Evolutionary conservation across 2,888 invertebrate species (phyloP).

Genomic region (Nomada fucata): DNA sequence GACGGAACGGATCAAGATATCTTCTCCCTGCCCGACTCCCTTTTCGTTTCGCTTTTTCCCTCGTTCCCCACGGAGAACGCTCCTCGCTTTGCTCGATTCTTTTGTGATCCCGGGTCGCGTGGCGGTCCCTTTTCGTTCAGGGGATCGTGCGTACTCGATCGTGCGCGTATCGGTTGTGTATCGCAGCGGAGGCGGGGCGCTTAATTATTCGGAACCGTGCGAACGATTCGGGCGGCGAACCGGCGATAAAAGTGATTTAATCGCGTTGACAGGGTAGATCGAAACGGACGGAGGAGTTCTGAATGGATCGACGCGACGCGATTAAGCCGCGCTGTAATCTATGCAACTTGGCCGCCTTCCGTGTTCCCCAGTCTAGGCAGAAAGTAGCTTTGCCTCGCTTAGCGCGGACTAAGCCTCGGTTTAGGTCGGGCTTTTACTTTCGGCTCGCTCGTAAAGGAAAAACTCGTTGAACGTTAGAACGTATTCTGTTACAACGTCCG

Average conservation of each 20-base stretch:
- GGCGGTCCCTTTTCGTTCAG: neutral
- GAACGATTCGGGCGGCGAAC: too few species aligned
- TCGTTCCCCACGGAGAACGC: constrained; percentile 8
- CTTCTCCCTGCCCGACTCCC: constrained; percentile 25
- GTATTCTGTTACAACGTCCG: constrained; percentile 42
- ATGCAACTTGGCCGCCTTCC: constrained; percentile 68
- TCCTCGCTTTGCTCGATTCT: constrained; percentile 63
- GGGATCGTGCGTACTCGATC: neutral
- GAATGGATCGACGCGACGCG: constrained; percentile 68
- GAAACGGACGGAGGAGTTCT: constrained; percentile 10
- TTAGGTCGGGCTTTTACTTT: constrained; percentile 80
- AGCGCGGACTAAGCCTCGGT: constrained; percentile 81
- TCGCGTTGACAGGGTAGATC: neutral
- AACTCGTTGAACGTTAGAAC: constrained; percentile 60
- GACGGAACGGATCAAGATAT: constrained; percentile 50
- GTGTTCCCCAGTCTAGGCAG: constrained; percentile 72
- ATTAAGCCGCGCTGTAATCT: constrained; percentile 82
- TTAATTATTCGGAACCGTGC: neutral
- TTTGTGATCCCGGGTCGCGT: constrained; percentile 62
- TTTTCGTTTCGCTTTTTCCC: constrained; percentile 4
- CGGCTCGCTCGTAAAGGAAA: constrained; percentile 75
- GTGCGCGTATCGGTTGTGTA: neutral
- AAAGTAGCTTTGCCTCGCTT: constrained; percentile 79
- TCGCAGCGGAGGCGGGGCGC: neutral
- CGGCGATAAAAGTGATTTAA: neutral